Base-by-base conservation (phyloP, 1,140 invertebrate genomes). In the Drosophila paulistorum region DNA sequence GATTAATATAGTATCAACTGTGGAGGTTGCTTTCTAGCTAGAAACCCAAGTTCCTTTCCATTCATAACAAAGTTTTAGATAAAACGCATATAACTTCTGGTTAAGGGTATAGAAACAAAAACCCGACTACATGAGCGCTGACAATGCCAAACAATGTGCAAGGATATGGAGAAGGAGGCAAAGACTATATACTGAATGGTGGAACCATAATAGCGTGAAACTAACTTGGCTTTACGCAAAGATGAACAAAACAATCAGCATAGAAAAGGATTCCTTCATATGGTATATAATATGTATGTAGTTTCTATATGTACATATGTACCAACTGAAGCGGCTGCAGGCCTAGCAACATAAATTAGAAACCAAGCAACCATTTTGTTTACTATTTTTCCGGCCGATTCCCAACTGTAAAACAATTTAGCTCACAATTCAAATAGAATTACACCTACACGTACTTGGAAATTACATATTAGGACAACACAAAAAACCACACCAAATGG, bases 401-500 rank as follows among this genome's bases (percentile, higher is more conserved):
- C 20, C 45, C 45, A 51, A 51, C 45, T 23, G 45, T 51, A 51
- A 51, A 51, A 51, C 45, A 51, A 51, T 51, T 51, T 51, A 13
- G 3, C 45, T 51, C 45, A 75, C 17, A 74, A 59, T 5, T 10
- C 17, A 33, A 41, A 58, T 5, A 17, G 11, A 37, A 20, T 58
- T 10, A 51, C 17, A 11, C 45, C 17, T 10, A 39, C 1, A 33
- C 9, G 42, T 4, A 1, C 10, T 59, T 13, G 30, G 30, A 30
- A 30, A 30, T 30, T 30, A 30, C 30, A 30, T 30, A 30, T 30
- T 30, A 30, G 6, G 30, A 17, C 10, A 1, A 35, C 9, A n/a
- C n/a, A 51, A 20, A 20, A 62, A 23, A 11, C 3, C 35, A 9
- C 10, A 14, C 10, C n/a, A 67, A 33, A 74, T 67, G 57, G 70